A percentile compares a stretch with the other conserved stretches of the same genome.
These are phyloP conservation scores for Hypomecis punctinalis DNA, from an alignment of 2,888 invertebrate genomes.

Conservation along the genomic window DNA sequence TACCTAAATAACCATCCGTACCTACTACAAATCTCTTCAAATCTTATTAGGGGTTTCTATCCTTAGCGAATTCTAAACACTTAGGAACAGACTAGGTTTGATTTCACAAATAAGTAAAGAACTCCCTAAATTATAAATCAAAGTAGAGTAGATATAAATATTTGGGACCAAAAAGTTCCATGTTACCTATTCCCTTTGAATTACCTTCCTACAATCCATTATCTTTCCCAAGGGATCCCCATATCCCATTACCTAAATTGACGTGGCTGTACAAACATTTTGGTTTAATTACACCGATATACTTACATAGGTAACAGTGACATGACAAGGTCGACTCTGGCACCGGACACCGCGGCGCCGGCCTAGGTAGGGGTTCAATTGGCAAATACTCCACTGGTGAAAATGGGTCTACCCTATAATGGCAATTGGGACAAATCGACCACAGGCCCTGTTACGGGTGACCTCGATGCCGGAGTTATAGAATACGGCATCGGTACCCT, in stretches of 20 bases:
- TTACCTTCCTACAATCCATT: slow-evolving; percentile 16
- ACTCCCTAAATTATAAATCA: slow-evolving; percentile 1
- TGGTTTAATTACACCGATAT: slow-evolving; percentile 7
- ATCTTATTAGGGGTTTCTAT: too few relatives aligned
- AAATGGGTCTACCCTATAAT: too few relatives aligned
- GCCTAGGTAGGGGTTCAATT: too few relatives aligned
- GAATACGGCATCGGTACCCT: too few relatives aligned
- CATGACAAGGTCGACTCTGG: too few relatives aligned
- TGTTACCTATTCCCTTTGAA: background rate
- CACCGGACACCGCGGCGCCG: background rate
- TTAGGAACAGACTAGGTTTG: background rate
- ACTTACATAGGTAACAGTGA: background rate
- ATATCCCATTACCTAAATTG: slow-evolving; percentile 23
- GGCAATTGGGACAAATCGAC: too few relatives aligned
- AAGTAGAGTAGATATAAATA: background rate
- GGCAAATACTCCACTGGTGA: too few relatives aligned
- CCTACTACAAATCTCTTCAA: too few relatives aligned
- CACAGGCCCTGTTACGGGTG: too few relatives aligned
- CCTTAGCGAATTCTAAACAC: background rate
- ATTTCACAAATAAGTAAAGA: too few relatives aligned
- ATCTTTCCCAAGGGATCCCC: slow-evolving; percentile 12
- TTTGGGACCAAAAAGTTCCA: background rate
- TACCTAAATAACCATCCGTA: too few relatives aligned
- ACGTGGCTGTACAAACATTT: slow-evolving; percentile 13
- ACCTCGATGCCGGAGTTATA: too few relatives aligned